phyloP scores from a whole-genome alignment of 2,888 invertebrate genomes.

The Limenitis camilla region DNA sequence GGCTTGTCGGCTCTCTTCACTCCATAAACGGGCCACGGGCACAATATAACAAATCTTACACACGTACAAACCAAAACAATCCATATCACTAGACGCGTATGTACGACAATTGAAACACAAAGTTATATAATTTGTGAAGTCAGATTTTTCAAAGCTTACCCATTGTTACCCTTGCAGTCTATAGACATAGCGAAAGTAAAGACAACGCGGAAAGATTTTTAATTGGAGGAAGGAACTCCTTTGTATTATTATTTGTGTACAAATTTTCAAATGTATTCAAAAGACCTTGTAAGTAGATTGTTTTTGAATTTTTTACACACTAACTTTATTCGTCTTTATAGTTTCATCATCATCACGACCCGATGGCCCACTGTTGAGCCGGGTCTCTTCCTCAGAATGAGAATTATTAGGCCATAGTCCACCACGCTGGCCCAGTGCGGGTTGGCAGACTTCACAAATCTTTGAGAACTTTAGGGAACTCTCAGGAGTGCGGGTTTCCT shows the following conservation, averaged over 20 bases:
- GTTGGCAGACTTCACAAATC: no score
- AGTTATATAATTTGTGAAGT: no score
- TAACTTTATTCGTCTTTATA: no score
- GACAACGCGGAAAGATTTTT: constrained; percentile 7
- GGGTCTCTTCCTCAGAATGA: no score
- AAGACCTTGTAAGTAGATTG: constrained; percentile 11
- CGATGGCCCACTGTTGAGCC: no score
- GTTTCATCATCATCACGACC: no score
- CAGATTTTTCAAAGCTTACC: not conserved
- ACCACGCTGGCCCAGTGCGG: no score
- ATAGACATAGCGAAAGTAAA: not conserved
- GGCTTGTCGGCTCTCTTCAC: constrained; percentile 15
- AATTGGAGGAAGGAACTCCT: constrained; percentile 16
- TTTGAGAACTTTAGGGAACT: no score
- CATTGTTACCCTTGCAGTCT: not conserved
- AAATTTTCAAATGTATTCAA: constrained; percentile 10
- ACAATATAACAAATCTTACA: not conserved
- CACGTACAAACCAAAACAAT: not conserved
- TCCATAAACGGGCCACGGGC: constrained; percentile 8
- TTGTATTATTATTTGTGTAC: constrained; percentile 11
- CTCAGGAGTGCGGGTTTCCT: no score
- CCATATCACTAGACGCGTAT: not conserved
- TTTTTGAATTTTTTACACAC: no score
- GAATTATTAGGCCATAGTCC: no score
- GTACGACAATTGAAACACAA: no score